Percentiles rank a stretch among this genome's conserved stretches.
Conservation (phyloP, 2,888 invertebrate species). For the Tenthredo scrophulariae region DNA sequence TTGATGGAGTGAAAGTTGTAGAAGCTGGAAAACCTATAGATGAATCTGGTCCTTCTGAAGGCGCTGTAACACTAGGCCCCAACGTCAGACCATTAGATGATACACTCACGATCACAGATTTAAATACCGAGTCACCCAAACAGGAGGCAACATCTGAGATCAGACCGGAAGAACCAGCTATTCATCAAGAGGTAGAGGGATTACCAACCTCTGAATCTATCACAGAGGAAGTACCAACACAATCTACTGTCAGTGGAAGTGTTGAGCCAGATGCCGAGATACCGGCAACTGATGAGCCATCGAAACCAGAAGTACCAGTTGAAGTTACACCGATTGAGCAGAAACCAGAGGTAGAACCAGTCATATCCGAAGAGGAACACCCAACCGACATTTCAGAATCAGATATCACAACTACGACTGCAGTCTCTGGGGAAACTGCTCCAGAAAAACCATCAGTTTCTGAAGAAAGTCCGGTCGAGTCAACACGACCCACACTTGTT, state of each 20-base stretch:
- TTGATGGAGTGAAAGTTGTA: neutral
- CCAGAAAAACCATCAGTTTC: constrained; percentile 55
- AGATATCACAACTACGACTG: neutral
- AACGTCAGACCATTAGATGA: constrained; percentile 18
- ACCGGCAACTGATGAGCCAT: constrained; percentile 42
- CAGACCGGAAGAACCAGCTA: constrained; percentile 17
- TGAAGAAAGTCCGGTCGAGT: constrained; percentile 24
- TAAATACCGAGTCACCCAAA: constrained; percentile 15
- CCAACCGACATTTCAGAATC: neutral
- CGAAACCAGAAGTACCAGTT: constrained; percentile 49
- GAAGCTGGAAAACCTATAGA: neutral
- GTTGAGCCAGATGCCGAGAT: constrained; percentile 37
- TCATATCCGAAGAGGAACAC: constrained; percentile 23
- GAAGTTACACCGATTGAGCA: constrained; percentile 31
- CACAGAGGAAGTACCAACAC: constrained; percentile 29
- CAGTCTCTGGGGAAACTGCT: neutral
- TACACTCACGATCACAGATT: constrained; percentile 6
- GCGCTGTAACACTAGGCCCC: neutral
- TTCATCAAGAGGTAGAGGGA: constrained; percentile 25
- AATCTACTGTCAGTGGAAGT: constrained; percentile 23
- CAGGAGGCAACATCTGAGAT: neutral
- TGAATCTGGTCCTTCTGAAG: neutral
- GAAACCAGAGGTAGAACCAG: constrained; percentile 24
- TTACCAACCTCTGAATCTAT: neutral
- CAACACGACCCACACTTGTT: neutral